These are phyloP conservation scores for Danio choprae DNA, from an alignment of 2,797 vertebrate genomes.

Conservation along the genomic window DNA sequence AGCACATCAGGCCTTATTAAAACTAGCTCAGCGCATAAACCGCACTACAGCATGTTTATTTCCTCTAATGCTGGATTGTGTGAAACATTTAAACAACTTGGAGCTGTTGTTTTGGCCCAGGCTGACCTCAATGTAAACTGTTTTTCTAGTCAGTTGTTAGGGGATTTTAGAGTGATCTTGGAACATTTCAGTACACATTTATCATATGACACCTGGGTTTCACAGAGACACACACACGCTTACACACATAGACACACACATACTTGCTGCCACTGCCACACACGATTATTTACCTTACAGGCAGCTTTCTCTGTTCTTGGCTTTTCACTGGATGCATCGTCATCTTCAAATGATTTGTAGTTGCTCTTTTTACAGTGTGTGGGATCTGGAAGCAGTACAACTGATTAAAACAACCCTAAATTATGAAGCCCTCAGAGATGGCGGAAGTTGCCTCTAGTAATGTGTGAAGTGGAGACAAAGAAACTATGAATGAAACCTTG, in stretches of 20 bases:
- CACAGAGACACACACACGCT: neutral
- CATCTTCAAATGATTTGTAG: constrained; percentile 58
- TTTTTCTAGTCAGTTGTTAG: constrained; percentile 41
- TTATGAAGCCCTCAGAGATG: constrained; percentile 46
- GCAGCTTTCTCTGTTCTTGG: constrained; percentile 50
- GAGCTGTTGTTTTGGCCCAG: constrained; percentile 44
- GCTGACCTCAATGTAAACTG: constrained; percentile 36
- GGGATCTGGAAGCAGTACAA: constrained; percentile 59
- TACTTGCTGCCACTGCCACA: constrained; percentile 1
- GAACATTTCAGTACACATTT: constrained; percentile 41
- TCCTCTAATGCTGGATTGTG: constrained; percentile 26
- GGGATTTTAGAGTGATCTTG: constrained; percentile 40
- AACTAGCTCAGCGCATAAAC: constrained; percentile 23
- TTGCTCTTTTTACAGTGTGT: constrained; percentile 46
- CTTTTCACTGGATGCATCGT: constrained; percentile 54
- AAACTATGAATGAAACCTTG: constrained; percentile 50
- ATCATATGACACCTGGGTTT: constrained; percentile 40
- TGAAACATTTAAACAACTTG: constrained; percentile 43
- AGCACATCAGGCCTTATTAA: constrained; percentile 19
- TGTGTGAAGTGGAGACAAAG: constrained; percentile 44
- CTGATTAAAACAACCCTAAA: constrained; percentile 52
- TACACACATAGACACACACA: constrained; percentile 9
- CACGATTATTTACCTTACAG: constrained; percentile 54
- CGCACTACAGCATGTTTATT: constrained; percentile 37
- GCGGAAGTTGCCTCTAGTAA: constrained; percentile 45